Evolutionary conservation across 1,140 invertebrate genomes (phyloP).

Genomic region (Venustaconcha ellipsiformis): DNA sequence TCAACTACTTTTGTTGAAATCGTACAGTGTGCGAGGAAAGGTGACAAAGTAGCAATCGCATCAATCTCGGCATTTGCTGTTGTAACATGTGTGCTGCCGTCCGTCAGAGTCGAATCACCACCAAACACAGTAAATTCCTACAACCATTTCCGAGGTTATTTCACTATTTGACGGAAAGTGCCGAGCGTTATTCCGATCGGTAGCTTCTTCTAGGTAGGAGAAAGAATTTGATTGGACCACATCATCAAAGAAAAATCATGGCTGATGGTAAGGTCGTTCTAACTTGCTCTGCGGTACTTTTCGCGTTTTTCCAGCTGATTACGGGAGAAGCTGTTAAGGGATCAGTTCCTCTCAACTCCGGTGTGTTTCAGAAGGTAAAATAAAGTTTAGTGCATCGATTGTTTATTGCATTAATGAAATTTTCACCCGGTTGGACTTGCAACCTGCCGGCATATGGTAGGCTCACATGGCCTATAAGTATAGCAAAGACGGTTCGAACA

Average conservation of each 20-base stretch:
- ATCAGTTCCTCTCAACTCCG: slow-evolving; percentile 56
- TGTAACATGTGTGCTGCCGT: no score
- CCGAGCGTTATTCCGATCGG: no score
- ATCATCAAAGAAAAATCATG: slow-evolving; percentile 35
- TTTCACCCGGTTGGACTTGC: neutral
- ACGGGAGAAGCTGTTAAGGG: slow-evolving; percentile 51
- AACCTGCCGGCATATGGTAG: neutral
- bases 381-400: neutral
- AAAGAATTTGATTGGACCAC: slow-evolving; percentile 51
- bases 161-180: no score
- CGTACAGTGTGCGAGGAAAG: no score
- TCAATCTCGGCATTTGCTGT: no score
- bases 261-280: slow-evolving; percentile 19
- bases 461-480: no score
- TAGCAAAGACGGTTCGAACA: neutral
- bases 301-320: slow-evolving; percentile 28
- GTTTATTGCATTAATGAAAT: neutral
- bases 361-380: slow-evolving; percentile 61
- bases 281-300: slow-evolving; percentile 26
- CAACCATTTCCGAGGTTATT: no score
- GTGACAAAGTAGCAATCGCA: no score
- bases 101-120: no score
- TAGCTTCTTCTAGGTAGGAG: no score
- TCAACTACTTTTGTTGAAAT: no score
- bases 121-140: no score